phyloP scores from a whole-genome alignment of 2,797 vertebrate genomes.

The Enteromius paludinosus region DNA sequence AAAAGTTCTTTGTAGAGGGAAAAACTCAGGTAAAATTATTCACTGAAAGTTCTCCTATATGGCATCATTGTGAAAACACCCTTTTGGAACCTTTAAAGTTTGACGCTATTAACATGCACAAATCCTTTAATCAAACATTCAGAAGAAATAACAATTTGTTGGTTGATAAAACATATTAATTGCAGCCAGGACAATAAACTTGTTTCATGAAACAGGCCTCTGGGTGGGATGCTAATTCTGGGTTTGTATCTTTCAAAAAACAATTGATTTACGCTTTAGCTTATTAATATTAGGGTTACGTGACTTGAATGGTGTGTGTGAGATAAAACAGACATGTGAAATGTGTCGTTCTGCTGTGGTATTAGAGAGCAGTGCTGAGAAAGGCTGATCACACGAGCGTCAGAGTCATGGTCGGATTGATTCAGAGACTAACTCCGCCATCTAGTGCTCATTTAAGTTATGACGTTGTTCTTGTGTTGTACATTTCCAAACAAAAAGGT shows the following conservation, averaged over 20 bases:
- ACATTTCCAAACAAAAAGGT: not conserved
- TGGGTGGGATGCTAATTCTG: not conserved
- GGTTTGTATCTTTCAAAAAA: not conserved
- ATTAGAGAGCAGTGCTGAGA: not conserved
- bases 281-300: not conserved
- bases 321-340: not conserved
- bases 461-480: not conserved
- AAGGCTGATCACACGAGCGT: not conserved
- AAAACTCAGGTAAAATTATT: not conserved
- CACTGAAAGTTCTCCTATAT: not conserved
- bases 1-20: not conserved
- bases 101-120: not conserved
- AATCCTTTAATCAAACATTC: not conserved
- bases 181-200: not conserved
- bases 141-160: not conserved
- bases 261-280: not conserved
- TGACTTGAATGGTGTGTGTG: not conserved
- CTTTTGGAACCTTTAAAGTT: not conserved
- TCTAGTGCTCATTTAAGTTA: slow-evolving; percentile 53
- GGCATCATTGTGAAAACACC: not conserved
- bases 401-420: slow-evolving; percentile 52
- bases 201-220: not conserved
- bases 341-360: not conserved
- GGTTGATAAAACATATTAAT: not conserved
- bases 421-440: slow-evolving; percentile 52